phyloP scores from a whole-genome alignment of 2,113 vertebrate genomes.

The Oncorhynchus nerka region DNA sequence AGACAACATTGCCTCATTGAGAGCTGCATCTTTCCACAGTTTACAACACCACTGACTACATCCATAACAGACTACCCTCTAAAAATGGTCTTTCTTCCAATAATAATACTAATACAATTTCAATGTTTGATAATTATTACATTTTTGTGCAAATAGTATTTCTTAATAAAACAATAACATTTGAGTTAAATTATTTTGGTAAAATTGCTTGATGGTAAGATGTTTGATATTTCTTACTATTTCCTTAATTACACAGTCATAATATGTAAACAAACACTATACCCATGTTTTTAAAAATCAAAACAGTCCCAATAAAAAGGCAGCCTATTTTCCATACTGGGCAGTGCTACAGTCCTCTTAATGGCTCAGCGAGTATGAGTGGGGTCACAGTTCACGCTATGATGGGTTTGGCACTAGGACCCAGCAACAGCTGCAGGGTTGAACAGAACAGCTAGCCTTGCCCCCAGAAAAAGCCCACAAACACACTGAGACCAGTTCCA shows the following conservation, averaged over 20 bases:
- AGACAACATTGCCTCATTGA: not conserved
- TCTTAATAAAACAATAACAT: not conserved
- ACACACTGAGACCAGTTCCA: slow-evolving; percentile 27
- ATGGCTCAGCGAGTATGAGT: slow-evolving; percentile 31
- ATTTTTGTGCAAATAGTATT: not conserved
- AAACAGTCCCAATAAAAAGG: not conserved
- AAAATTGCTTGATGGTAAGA: not conserved
- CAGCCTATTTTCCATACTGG: not conserved
- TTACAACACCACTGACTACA: not conserved
- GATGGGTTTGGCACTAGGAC: slow-evolving; percentile 53
- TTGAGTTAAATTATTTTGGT: not conserved
- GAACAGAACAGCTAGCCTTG: slow-evolving; percentile 41
- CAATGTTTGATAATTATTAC: slow-evolving; percentile 28
- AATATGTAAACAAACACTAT: not conserved
- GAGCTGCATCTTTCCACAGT: not conserved
- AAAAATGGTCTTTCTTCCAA: not conserved
- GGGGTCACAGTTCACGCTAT: slow-evolving; percentile 55
- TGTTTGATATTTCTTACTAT: not conserved
- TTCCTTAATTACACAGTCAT: not conserved
- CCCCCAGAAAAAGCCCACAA: slow-evolving; percentile 32
- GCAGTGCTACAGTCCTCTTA: slow-evolving; percentile 26
- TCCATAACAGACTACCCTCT: not conserved
- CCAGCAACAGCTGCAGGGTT: slow-evolving; percentile 51
- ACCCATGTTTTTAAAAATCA: not conserved
- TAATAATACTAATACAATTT: not conserved